A percentile compares a stretch with the other conserved stretches of the same genome.
phyloP scores from a whole-genome alignment of 2,797 vertebrate species.

The Babyrousa celebensis region DNA sequence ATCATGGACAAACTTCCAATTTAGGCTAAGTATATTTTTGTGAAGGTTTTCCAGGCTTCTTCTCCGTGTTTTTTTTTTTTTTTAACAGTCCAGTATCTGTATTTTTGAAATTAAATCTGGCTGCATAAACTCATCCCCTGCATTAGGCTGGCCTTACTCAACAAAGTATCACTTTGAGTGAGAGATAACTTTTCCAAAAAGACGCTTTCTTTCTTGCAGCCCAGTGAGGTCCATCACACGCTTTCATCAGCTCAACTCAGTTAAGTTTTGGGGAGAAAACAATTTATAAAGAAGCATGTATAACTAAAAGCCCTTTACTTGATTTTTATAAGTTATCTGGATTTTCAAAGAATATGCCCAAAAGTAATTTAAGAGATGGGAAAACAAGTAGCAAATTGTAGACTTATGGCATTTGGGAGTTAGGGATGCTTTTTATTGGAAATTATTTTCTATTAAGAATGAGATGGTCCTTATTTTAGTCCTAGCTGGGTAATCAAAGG shows the following conservation, averaged over 20 bases:
- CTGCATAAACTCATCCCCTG: neutral
- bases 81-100: neutral
- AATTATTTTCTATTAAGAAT: neutral
- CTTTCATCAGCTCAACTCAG: neutral
- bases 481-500: neutral
- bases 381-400: neutral
- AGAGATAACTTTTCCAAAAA: neutral
- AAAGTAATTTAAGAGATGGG: neutral
- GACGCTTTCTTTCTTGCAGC: neutral
- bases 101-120: neutral
- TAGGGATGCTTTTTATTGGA: neutral
- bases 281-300: neutral
- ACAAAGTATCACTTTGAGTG: neutral
- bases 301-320: neutral
- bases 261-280: neutral
- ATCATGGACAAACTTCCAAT: neutral
- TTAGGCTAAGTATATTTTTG: neutral
- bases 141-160: neutral
- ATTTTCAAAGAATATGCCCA: neutral
- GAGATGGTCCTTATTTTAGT: neutral
- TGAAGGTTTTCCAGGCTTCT: neutral
- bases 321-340: neutral
- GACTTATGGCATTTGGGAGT: neutral
- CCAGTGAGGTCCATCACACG: neutral
- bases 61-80: neutral